Base-by-base conservation (phyloP, 2,797 vertebrate genomes). In the Calcarius lapponicus region DNA sequence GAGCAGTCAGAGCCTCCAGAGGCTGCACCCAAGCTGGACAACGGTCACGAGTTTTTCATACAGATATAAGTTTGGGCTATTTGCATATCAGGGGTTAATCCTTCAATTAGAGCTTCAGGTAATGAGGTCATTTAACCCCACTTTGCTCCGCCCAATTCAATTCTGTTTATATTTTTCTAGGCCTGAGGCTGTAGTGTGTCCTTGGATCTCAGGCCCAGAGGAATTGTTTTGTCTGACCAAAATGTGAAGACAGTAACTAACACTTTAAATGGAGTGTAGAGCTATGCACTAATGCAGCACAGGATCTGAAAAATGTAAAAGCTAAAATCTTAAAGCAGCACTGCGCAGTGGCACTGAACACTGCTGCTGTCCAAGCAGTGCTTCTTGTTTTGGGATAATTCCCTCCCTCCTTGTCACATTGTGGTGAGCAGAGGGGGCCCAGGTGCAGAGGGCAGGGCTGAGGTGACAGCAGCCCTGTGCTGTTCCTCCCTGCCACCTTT, bases 401-500 rank as follows among this genome's bases (percentile, higher is more conserved):
- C 38, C 17, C 16, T 84, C 45, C 43, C 32, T 61, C 38, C 45
- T 24, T 42, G 42, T 19, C 69, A 15, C 20, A 6, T 0, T 0
- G 0, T 13, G 51, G 24, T 48, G 50, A 57, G 5, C 0, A 48
- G 32, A 31, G 24, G 15, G 43, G 43, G 16, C 28, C 43, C n/a
- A 1, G 0, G 5, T 8, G 3, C 45, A 6, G 42, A 32, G 28
- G 6, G 67, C 72, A 25, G 48, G 29, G 47, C 28, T 50, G 66
- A 5, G 34, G 40, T 6, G 48, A 7, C 0, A 9, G 51, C 74
- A 84, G 53, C 13, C 2, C 8, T 0, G 2, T 25, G 53, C 8
- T 74, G 26, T 0, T 60, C 85, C 48, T 42, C 61, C 22, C 14
- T 66, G 28, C 28, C 16, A 12, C 19, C 38, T 74, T 51, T 60